A percentile compares a stretch with the other conserved stretches of the same genome.
These are phyloP conservation scores for Coluber constrictor DNA, from an alignment of 2,797 vertebrate species.

Conservation along the genomic window DNA sequence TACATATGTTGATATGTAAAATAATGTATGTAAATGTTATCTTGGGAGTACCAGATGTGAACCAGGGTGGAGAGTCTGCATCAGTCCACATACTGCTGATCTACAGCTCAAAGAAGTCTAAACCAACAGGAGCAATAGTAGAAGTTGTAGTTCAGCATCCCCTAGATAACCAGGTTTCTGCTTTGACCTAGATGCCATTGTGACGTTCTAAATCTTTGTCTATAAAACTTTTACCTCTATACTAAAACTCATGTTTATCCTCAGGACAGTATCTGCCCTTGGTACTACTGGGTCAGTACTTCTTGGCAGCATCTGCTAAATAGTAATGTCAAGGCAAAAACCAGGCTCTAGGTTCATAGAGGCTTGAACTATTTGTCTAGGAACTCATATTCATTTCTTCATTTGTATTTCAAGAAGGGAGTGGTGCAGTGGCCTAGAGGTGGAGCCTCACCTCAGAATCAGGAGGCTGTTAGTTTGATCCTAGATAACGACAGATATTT, in stretches of 20 bases:
- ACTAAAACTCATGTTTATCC: not conserved
- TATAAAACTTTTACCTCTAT: not conserved
- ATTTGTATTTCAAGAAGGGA: not conserved
- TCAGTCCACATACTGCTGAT: not conserved
- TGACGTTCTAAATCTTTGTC: too few relatives aligned
- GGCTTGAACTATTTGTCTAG: not conserved
- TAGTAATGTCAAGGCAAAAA: not conserved
- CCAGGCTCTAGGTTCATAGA: not conserved
- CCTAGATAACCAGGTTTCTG: not conserved
- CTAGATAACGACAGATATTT: not conserved
- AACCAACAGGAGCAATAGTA: not conserved
- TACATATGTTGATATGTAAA: not conserved
- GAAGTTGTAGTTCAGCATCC: not conserved
- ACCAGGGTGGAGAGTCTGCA: not conserved
- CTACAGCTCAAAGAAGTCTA: not conserved
- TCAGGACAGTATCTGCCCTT: not conserved
- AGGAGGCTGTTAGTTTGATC: not conserved
- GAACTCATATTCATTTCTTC: not conserved
- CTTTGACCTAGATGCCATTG: not conserved
- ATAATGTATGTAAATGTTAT: not conserved
- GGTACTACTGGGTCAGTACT: not conserved
- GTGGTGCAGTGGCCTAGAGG: not conserved
- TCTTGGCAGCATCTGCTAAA: not conserved
- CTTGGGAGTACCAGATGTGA: not conserved
- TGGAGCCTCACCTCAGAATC: not conserved